phyloP scores from a whole-genome alignment of 2,113 vertebrate genomes.

The Rhizomys pruinosus region DNA sequence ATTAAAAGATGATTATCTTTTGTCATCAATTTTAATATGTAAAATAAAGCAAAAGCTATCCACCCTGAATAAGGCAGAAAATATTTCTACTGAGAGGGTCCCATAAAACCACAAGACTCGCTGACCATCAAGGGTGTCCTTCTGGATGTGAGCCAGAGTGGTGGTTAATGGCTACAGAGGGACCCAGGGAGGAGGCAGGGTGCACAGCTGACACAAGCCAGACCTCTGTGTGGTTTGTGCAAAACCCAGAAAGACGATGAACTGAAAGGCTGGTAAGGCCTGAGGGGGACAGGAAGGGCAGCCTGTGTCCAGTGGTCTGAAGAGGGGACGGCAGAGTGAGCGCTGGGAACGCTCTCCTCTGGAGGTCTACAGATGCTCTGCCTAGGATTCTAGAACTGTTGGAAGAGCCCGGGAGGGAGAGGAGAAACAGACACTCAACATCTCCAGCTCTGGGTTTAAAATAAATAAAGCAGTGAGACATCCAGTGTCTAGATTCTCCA shows the following conservation, averaged over 20 bases:
- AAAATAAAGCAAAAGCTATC: slow-evolving; percentile 80
- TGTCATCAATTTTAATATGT: slow-evolving; percentile 80
- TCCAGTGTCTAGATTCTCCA: accelerated
- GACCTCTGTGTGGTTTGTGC: slow-evolving; percentile 63
- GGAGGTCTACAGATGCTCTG: not conserved
- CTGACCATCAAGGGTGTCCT: slow-evolving; percentile 59
- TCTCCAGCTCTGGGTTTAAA: not conserved
- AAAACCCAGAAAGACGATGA: slow-evolving; percentile 70
- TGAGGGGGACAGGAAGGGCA: not conserved
- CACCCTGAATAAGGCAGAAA: slow-evolving; percentile 58
- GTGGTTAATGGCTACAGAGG: slow-evolving; percentile 55
- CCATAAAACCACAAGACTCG: slow-evolving; percentile 70
- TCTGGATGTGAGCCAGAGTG: slow-evolving; percentile 77
- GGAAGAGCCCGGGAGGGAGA: slow-evolving; percentile 56
- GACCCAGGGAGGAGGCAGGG: slow-evolving; percentile 64
- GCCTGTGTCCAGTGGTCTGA: not conserved
- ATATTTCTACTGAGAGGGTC: slow-evolving; percentile 29
- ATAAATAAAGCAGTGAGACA: not conserved
- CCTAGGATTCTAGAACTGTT: not conserved
- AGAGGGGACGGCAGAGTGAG: too few species aligned
- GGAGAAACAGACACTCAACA: slow-evolving; percentile 49
- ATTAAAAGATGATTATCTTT: slow-evolving; percentile 82
- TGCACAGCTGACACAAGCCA: slow-evolving; percentile 57
- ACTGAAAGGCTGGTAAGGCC: slow-evolving; percentile 51
- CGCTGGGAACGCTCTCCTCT: not conserved